A percentile compares a stretch with the other conserved stretches of the same genome.
phyloP scores from a whole-genome alignment of 1,140 invertebrate genomes.

The Brachionus asplanchnoidis region DNA sequence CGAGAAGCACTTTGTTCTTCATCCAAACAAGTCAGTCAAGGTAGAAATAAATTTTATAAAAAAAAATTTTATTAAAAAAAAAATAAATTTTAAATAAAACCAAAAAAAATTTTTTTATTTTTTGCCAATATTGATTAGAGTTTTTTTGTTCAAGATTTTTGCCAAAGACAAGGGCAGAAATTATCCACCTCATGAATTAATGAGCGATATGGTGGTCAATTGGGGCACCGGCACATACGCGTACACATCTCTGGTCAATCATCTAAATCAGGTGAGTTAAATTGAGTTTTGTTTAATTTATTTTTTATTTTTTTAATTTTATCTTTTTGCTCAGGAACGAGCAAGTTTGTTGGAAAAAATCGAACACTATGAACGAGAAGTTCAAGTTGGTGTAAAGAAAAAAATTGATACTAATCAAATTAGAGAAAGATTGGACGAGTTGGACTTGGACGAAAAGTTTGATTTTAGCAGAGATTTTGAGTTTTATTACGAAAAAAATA shows the following conservation, averaged over 20 bases:
- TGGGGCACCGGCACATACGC: conserved; percentile 38
- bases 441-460: not conserved
- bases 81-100: not conserved
- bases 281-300: not conserved
- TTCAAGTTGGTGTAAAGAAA: not conserved
- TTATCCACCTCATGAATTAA: conserved; percentile 18
- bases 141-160: not conserved
- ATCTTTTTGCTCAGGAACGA: not conserved
- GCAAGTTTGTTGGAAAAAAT: conserved; percentile 40
- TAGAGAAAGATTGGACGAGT: not conserved
- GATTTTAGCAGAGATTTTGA: conserved; percentile 26
- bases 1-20: conserved; percentile 41
- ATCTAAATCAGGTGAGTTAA: conserved; percentile 33
- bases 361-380: conserved; percentile 35
- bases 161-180: conserved; percentile 34
- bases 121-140: not conserved
- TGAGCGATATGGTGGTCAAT: conserved; percentile 3
- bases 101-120: not conserved
- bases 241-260: conserved; percentile 15
- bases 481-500: conserved; percentile 12
- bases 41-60: not conserved
- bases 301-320: not conserved
- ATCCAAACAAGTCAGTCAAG: conserved; percentile 24
- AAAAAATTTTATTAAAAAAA: too few species aligned
- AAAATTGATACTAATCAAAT: not conserved